These are phyloP conservation scores for Papilio polyxenes DNA, from an alignment of 1,140 invertebrate genomes.

Conservation along the genomic window DNA sequence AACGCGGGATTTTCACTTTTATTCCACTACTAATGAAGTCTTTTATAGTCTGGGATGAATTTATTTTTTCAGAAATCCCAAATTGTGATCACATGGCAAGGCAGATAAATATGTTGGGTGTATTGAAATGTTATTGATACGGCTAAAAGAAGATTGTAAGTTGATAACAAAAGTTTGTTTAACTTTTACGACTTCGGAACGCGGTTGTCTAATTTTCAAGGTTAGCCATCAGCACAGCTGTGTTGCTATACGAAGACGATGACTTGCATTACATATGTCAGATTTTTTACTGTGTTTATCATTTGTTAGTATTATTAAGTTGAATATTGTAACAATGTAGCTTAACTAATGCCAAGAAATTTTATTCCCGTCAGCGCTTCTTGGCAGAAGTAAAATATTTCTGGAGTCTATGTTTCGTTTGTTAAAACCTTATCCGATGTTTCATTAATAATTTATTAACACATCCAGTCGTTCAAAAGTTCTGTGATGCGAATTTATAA, in stretches of 20 bases:
- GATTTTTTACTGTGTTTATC: not conserved
- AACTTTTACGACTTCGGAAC: slow-evolving; percentile 47
- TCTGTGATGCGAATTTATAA: not conserved
- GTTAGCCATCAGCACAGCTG: slow-evolving; percentile 17
- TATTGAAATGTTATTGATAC: slow-evolving; percentile 69
- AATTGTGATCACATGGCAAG: slow-evolving; percentile 71
- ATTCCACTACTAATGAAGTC: slow-evolving; percentile 50
- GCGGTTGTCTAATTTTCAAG: slow-evolving; percentile 37
- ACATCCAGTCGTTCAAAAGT: not conserved
- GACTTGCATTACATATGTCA: slow-evolving; percentile 5
- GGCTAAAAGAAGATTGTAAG: slow-evolving; percentile 64
- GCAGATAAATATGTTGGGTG: slow-evolving; percentile 70
- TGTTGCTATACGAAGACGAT: slow-evolving; percentile 10
- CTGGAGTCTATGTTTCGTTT: not conserved
- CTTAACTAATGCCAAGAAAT: not conserved
- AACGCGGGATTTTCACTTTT: slow-evolving; percentile 59
- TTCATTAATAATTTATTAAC: not conserved
- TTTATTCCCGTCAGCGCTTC: not conserved
- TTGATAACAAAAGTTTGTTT: slow-evolving; percentile 54
- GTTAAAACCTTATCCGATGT: not conserved
- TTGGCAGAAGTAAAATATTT: not conserved
- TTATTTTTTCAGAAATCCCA: slow-evolving; percentile 74
- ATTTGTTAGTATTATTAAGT: not conserved
- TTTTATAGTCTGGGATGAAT: slow-evolving; percentile 48
- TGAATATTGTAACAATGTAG: not conserved